phyloP scores from a whole-genome alignment of 2,113 vertebrate genomes.

The Paradoxurus hermaphroditus region DNA sequence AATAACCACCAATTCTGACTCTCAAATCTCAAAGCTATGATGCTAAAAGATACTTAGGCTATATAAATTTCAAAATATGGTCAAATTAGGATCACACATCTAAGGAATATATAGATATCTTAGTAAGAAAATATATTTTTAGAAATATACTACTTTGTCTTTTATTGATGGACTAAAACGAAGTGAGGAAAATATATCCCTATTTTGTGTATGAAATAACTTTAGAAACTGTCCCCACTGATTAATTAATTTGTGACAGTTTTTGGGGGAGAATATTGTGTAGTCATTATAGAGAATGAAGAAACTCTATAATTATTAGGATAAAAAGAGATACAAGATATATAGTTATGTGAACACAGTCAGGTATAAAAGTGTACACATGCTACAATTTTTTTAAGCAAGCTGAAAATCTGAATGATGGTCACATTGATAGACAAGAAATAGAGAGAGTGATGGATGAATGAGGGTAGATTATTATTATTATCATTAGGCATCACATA shows the following conservation, averaged over 20 bases:
- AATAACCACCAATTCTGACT: background rate
- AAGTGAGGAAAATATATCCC: background rate
- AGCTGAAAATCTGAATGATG: background rate
- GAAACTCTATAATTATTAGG: background rate
- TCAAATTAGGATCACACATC: background rate
- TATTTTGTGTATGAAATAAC: background rate
- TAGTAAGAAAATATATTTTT: background rate
- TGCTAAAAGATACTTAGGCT: background rate
- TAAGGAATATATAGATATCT: background rate
- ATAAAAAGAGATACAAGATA: background rate
- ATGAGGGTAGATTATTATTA: background rate
- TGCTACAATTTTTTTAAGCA: conserved; percentile 8
- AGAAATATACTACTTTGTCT: background rate
- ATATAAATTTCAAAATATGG: background rate
- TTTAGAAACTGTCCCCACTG: background rate
- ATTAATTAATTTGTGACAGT: background rate
- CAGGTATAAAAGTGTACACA: background rate
- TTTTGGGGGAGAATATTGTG: background rate
- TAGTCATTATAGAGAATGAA: background rate
- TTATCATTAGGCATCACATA: background rate
- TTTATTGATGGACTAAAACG: background rate
- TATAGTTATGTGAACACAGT: background rate
- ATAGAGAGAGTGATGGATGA: background rate
- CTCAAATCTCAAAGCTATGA: background rate
- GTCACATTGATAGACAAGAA: background rate